Base-by-base conservation (phyloP, 2,113 vertebrate genomes). In the Electrona antarctica region DNA sequence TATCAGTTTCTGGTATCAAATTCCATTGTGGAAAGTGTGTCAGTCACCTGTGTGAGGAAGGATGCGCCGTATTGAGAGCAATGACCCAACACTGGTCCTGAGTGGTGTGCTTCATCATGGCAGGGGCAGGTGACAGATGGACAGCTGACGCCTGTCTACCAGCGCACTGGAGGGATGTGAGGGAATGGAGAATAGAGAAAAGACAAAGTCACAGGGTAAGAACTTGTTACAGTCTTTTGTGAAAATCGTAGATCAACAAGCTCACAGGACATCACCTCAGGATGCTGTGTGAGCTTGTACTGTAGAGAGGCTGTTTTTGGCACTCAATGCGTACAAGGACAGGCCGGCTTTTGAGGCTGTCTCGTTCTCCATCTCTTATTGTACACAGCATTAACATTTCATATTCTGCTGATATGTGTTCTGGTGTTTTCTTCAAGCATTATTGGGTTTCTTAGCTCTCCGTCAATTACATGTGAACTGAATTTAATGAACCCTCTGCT, bases 161-260 rank as follows among this genome's bases (percentile, higher is more conserved):
- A 49, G 62, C 67, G 48, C 84, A 86, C 71, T 81, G 83, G 80
- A 80, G 78, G 73, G 83, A 85, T 12, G 71, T 79, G 66, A 46
- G 77, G 12, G 74, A 77, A 11, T 83, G 80, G 81, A 88, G 81
- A 68, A 83, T 83, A 59, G 84, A 90, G 79, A 86, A 83, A 69
- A 88, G 86, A 79, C 81, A 88, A 71, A 75, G 50, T 79, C 73
- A 82, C 66, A 52, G 55, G 78, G 74, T 84, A 84, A 87, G 83
- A 71, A n/a, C 14, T 21, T 21, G 21, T 21, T 1, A n/a, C 41
- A 41, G 33, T 41, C 33, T 41, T 41, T 41, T 41, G 33, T 41
- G 33, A 41, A 41, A 41, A 41, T 41, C 3, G 33, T 41, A 41
- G 33, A 41, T 41, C 33, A 4, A 41, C 33, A 41, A 41, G 33